A percentile compares a stretch with the other conserved stretches of the same genome.
Conservation (phyloP, 2,888 invertebrate species). For the Troides aeacus region DNA sequence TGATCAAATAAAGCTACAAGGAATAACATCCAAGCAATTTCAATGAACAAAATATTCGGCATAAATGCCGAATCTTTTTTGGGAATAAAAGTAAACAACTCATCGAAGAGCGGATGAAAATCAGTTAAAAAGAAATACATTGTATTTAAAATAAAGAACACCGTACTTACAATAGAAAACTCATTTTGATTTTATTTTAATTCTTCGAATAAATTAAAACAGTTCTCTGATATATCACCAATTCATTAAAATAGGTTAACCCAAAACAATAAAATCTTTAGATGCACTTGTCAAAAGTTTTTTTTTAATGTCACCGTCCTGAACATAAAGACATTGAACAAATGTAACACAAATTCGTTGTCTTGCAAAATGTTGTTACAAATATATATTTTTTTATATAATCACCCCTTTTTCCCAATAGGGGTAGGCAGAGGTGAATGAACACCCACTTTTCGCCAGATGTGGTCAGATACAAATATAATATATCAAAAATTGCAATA, state of each 20-base stretch:
- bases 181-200: conserved; percentile 67
- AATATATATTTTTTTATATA: neutral
- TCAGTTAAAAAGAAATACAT: conserved; percentile 58
- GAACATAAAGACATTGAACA: neutral
- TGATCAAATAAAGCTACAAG: neutral
- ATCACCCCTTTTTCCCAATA: too few relatives aligned
- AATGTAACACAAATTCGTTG: neutral
- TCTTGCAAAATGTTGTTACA: neutral
- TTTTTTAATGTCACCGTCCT: conserved; percentile 24
- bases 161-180: conserved; percentile 83
- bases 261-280: conserved; percentile 40
- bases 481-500: too few relatives aligned
- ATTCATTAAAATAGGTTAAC: conserved; percentile 58
- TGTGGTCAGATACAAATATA: neutral
- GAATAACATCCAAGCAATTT: neutral
- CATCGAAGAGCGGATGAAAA: conserved; percentile 54
- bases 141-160: conserved; percentile 25
- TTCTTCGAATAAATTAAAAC: conserved; percentile 40
- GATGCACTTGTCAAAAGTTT: conserved; percentile 46
- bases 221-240: conserved; percentile 51
- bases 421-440: too few relatives aligned
- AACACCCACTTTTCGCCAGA: too few relatives aligned
- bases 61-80: conserved; percentile 20
- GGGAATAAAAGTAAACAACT: conserved; percentile 61
- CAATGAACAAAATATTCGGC: neutral